A percentile compares a stretch with the other conserved stretches of the same genome.
Conservation (phyloP, 2,888 invertebrate species). For the Leptinotarsa tumamoca region DNA sequence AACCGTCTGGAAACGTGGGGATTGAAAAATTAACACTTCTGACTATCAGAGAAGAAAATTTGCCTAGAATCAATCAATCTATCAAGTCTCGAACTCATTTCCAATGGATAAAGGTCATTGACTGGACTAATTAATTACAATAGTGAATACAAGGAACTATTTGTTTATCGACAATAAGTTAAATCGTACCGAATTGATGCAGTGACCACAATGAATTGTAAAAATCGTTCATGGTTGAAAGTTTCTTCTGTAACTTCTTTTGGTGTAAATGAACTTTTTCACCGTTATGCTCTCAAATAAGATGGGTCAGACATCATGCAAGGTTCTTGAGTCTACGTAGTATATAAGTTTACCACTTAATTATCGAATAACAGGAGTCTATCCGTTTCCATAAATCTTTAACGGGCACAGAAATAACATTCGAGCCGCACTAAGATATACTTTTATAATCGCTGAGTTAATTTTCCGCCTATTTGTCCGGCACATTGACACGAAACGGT, state of each 20-base stretch:
- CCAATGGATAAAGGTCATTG: no score
- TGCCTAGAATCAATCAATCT: no score
- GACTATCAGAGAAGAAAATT: no score
- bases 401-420: constrained; percentile 13
- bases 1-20: no score
- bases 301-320: background rate
- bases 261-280: constrained; percentile 23
- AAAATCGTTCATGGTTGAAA: constrained; percentile 6
- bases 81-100: no score
- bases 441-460: background rate
- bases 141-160: background rate
- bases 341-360: background rate
- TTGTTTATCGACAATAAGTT: background rate
- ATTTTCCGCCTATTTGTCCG: background rate
- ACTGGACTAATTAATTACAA: no score
- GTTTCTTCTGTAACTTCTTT: constrained; percentile 12
- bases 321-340: background rate
- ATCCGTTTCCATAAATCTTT: constrained; percentile 9
- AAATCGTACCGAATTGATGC: background rate
- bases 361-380: constrained; percentile 15
- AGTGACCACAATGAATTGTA: constrained; percentile 8
- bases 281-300: constrained; percentile 25
- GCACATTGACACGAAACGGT: background rate
- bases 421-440: background rate
- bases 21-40: no score